Evolutionary conservation across 2,797 vertebrate species (phyloP).

Genomic region (Cyprinodon diabolis): DNA sequence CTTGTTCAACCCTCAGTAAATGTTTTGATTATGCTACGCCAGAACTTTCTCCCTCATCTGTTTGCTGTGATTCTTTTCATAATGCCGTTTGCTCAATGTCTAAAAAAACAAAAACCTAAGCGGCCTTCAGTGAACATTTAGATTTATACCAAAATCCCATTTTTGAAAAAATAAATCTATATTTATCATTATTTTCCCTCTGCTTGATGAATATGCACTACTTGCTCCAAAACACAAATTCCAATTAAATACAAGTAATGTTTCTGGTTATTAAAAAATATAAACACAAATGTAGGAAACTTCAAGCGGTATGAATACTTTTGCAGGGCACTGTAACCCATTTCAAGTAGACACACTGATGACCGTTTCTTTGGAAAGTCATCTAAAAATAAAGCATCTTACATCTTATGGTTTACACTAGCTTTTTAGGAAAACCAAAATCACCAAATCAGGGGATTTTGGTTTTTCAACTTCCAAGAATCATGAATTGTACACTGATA

Average conservation of each 20-base stretch:
- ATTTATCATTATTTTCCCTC: not conserved
- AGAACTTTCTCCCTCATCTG: not conserved
- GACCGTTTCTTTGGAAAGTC: not conserved
- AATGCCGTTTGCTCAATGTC: not conserved
- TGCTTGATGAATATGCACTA: not conserved
- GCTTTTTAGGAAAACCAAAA: not conserved
- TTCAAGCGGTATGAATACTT: not conserved
- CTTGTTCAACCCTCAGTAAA: not conserved
- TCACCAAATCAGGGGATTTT: not conserved
- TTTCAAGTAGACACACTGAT: not conserved
- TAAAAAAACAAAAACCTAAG: not conserved
- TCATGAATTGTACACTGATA: not conserved
- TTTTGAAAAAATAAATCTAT: not conserved
- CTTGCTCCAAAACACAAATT: not conserved
- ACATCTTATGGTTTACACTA: not conserved
- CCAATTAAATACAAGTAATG: not conserved
- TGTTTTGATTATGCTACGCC: not conserved
- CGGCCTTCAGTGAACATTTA: not conserved
- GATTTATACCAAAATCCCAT: not conserved
- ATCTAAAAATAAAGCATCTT: not conserved
- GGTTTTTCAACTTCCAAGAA: not conserved
- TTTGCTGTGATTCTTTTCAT: not conserved
- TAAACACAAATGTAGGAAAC: not conserved
- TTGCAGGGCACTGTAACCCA: not conserved
- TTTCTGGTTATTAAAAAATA: not conserved